These are phyloP conservation scores for Lamellibrachia columna DNA, from an alignment of 2,888 invertebrate genomes.

Conservation along the genomic window DNA sequence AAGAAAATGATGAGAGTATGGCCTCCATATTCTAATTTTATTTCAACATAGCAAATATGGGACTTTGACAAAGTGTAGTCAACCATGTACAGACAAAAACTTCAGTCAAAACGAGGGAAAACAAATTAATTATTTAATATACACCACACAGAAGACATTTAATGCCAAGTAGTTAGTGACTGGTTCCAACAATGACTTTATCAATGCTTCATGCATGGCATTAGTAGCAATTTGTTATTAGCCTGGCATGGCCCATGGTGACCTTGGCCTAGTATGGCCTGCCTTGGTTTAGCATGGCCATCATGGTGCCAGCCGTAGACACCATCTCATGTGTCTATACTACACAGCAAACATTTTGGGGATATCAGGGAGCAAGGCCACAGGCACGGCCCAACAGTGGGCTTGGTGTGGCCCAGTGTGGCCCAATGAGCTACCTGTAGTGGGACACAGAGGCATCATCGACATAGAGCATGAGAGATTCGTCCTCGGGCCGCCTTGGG, in stretches of 20 bases:
- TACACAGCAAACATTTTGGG: neutral
- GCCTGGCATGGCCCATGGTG: neutral
- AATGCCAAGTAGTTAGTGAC: neutral
- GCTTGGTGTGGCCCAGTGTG: neutral
- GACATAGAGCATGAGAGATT: neutral
- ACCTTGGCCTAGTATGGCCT: neutral
- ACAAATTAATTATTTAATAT: neutral
- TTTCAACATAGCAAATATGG: neutral
- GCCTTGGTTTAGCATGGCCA: neutral
- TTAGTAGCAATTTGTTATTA: neutral
- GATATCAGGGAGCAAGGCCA: neutral
- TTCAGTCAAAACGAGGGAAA: neutral
- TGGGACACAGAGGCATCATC: conserved; percentile 16
- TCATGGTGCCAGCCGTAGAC: too few relatives aligned
- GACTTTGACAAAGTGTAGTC: neutral
- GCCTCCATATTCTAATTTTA: neutral
- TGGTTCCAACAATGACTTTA: neutral
- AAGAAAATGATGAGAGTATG: neutral
- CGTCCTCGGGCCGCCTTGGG: neutral
- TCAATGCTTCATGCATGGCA: neutral
- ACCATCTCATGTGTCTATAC: neutral
- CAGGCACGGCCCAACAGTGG: neutral
- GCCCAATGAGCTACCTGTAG: neutral
- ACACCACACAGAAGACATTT: neutral
- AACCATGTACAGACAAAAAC: neutral